phyloP scores from a whole-genome alignment of 2,888 invertebrate species.

The Yponomeuta cagnagella region DNA sequence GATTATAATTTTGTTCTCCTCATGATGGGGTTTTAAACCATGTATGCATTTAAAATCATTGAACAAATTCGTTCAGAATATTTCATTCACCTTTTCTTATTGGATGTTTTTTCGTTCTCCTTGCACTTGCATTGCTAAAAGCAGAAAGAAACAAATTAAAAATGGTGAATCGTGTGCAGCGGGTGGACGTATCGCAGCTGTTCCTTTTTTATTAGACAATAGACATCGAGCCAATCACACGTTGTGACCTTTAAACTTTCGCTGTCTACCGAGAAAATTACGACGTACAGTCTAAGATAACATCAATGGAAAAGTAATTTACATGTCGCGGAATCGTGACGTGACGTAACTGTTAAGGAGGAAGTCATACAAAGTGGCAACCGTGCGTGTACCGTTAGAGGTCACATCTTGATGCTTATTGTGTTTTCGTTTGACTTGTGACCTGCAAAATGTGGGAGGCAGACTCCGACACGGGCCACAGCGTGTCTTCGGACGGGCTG shows the following conservation, averaged over 20 bases:
- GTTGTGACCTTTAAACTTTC: conserved; percentile 7
- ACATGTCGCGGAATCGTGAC: conserved; percentile 32
- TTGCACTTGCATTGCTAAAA: background rate
- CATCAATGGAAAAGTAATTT: background rate
- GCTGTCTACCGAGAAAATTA: background rate
- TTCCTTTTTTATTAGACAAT: background rate
- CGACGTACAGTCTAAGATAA: background rate
- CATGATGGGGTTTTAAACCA: too few relatives aligned
- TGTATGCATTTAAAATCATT: background rate
- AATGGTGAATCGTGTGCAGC: conserved; percentile 12
- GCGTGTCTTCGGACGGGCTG: conserved; percentile 66
- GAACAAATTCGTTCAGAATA: background rate
- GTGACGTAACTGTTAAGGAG: conserved; percentile 64
- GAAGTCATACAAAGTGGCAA: background rate
- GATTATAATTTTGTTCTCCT: too few relatives aligned
- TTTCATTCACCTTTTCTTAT: background rate
- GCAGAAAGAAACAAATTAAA: conserved; percentile 5
- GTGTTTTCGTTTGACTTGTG: conserved; percentile 19
- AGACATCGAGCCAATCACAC: background rate
- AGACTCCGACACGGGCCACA: conserved; percentile 60
- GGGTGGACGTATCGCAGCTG: conserved; percentile 2
- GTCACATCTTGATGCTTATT: conserved; percentile 8
- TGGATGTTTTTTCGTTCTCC: background rate
- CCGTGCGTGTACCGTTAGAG: conserved; percentile 10
- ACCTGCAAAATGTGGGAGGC: conserved; percentile 62